Base-by-base conservation (phyloP, 2,888 invertebrate species). In the Idaea aversata region DNA sequence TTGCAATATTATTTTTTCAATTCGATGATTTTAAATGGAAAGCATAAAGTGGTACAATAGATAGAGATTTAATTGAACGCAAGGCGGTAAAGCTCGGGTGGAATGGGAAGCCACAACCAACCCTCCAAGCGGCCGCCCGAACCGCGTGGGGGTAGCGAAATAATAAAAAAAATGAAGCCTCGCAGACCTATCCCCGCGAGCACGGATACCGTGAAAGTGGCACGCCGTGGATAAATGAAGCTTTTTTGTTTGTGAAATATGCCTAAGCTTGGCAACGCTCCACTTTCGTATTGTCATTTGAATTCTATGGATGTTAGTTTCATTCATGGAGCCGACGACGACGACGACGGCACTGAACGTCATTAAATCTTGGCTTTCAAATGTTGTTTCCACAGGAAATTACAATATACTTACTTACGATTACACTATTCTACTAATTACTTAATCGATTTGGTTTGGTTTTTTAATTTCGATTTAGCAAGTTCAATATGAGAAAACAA, bases 151-250 rank as follows among this genome's bases (percentile, higher is more conserved):
- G 85, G 86, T 81, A 81, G 84, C 80, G 74, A 86, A 88, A 91
- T 88, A 88, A 91, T 89, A 91, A 92, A 75, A n/a, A 90, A 91
- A 91, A 87, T 86, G 84, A 86, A 85, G 81, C 85, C 82, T 75
- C 81, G 83, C 86, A 77, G 78, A 79, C 80, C 85, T 83, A 86
- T 86, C 87, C 84, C 91, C 88, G 88, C 90, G 82, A 89, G 90
- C 90, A 78, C 91, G 91, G 91, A 91, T 88, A 88, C 91, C 87
- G 88, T 91, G 92, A 91, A 91, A 92, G 90, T 91, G 91, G 91
- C 90, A 91, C 92, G 86, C 88, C 84, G 88, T 87, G 90, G 88
- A 91, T 91, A 91, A 92, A 92, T 92, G 90, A 91, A 90, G 84
- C 84, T 88, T 91, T 91, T 90, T 91, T 92, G 89, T 91, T 89